Conservation (phyloP, 2,888 invertebrate genomes). For the Onthophagus sagittarius region DNA sequence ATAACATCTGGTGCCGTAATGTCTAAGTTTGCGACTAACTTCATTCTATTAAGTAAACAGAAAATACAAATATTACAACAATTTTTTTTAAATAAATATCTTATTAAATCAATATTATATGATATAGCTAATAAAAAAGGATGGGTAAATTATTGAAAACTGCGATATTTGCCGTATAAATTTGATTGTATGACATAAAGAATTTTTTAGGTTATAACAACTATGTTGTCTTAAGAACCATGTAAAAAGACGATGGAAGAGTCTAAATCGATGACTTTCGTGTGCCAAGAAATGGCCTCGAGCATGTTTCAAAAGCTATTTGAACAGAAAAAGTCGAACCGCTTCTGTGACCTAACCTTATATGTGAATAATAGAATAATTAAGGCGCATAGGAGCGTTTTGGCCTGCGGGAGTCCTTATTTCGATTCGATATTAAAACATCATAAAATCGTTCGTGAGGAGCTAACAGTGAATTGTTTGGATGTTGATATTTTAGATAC, state of each 20-base stretch:
- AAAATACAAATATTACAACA: neutral
- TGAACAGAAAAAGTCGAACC: conserved; percentile 54
- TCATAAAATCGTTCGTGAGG: conserved; percentile 53
- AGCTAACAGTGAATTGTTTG: conserved; percentile 55
- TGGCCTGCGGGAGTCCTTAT: conserved; percentile 62
- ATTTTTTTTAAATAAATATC: neutral
- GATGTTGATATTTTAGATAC: conserved; percentile 57
- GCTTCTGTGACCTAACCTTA: conserved; percentile 60
- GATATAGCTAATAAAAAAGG: neutral
- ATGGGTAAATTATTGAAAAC: no score
- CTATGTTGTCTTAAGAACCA: neutral
- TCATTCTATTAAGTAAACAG: neutral
- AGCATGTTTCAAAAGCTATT: conserved; percentile 45
- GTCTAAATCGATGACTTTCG: conserved; percentile 44
- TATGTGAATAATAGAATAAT: conserved; percentile 57
- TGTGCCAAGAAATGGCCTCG: conserved; percentile 42
- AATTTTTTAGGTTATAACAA: neutral
- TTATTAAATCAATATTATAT: neutral
- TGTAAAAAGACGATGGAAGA: conserved; percentile 36
- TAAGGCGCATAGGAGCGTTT: conserved; percentile 59
- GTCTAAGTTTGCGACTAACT: neutral
- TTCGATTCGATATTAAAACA: conserved; percentile 60
- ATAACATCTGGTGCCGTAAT: neutral
- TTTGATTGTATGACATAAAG: no score
- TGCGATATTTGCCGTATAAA: no score